Conservation (phyloP, 2,888 invertebrate genomes). For the Erebia aethiops region DNA sequence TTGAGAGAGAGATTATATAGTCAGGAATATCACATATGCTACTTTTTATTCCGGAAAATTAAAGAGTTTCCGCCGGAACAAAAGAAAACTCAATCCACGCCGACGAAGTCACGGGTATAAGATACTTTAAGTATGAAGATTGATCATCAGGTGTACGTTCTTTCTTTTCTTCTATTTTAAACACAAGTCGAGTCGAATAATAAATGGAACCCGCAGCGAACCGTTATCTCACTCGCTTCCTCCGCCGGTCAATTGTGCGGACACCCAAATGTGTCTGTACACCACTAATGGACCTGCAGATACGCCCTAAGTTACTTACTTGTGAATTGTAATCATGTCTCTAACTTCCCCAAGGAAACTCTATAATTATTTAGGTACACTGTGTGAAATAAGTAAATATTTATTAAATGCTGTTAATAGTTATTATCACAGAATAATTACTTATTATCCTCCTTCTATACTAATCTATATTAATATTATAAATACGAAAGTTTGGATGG, state of each 20-base stretch:
- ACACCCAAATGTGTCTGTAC: slow-evolving; percentile 34
- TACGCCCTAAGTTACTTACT: slow-evolving; percentile 20
- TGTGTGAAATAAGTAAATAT: background rate
- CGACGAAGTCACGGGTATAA: too few species aligned
- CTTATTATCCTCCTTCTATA: too few species aligned
- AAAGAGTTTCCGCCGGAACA: too few species aligned
- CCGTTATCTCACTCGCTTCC: slow-evolving; percentile 53
- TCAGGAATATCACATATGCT: too few species aligned
- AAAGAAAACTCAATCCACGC: too few species aligned
- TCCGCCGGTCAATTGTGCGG: slow-evolving; percentile 55
- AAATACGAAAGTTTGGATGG: too few species aligned
- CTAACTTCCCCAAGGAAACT: background rate
- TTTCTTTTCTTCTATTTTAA: background rate
- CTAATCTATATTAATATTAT: too few species aligned
- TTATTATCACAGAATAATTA: background rate
- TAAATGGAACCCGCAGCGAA: slow-evolving; percentile 41
- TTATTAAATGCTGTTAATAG: too few species aligned
- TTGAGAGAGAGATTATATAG: too few species aligned
- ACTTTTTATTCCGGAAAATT: too few species aligned
- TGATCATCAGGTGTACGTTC: background rate
- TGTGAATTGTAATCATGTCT: slow-evolving; percentile 1
- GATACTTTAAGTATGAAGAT: too few species aligned
- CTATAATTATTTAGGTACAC: background rate
- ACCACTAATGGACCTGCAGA: slow-evolving; percentile 28
- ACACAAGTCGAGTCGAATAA: slow-evolving; percentile 33